Base-by-base conservation (phyloP, 2,113 vertebrate species). In the Podiceps cristatus region DNA sequence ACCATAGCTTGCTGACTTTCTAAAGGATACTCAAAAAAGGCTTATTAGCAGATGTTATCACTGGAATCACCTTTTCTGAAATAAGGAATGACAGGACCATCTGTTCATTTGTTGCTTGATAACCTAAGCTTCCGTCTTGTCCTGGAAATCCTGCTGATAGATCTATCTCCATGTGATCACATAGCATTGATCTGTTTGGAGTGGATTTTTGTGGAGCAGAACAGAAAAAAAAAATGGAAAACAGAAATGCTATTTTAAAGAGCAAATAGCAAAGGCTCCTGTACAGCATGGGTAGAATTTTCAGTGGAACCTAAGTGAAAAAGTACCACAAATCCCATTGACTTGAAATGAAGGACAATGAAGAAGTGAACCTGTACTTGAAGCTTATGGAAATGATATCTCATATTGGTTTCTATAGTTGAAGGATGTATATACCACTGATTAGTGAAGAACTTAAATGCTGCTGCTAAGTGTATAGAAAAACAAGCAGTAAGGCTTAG, bases 31-130 rank as follows among this genome's bases (percentile, higher is more conserved):
- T 97, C 93, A 96, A 93, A 93, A 97, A 95, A 97, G 96, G 91
- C 93, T 97, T 98, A 97, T 98, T 98, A 97, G 69, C 92, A 96
- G 97, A 97, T 97, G 91, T 97, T 98, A 98, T 97, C 96, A 93
- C 91, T 94, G 92, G 89, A 96, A 96, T 96, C 97, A 96, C 91
- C 87, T 95, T 96, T 97, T 95, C 91, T 85, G 92, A 97, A 97
- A 94, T 97, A 79, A 90, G 85, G 87, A 93, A 90, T 96, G 96
- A 98, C 97, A 97, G 93, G 91, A 93, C 95, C 97, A 97, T 97
- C 96, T 98, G 90, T 96, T 95, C 95, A 95, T 97, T 97, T 97
- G 86, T 92, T 96, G 89, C 96, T 96, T 95, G 93, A 95, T 97
- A 97, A 96, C 91, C 73, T 92, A 74, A 90, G 92, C 90, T 96